Conservation (phyloP, 1,140 invertebrate genomes). For the Neodiprion lecontei region DNA sequence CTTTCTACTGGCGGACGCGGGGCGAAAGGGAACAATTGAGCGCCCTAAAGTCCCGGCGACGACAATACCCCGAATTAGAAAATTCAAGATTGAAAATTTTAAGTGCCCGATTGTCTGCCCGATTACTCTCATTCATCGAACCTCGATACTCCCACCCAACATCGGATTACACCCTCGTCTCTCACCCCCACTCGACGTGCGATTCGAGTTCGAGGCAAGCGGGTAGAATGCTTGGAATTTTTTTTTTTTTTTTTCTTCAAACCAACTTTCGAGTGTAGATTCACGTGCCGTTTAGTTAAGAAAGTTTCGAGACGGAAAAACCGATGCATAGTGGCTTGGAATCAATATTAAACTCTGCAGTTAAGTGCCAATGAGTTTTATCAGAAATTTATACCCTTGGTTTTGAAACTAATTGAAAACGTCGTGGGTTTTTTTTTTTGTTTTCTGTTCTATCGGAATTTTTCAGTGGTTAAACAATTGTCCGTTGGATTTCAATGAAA, state of each 20-base stretch:
- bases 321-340: too few species aligned
- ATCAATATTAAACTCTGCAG: too few species aligned
- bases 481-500: too few species aligned
- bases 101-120: background rate
- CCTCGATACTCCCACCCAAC: background rate
- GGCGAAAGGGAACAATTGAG: conserved; percentile 24
- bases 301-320: too few species aligned
- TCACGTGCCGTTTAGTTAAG: too few species aligned
- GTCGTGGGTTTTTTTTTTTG: too few species aligned
- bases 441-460: too few species aligned
- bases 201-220: background rate
- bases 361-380: too few species aligned
- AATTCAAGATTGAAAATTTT: conserved; percentile 5
- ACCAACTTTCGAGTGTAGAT: too few species aligned
- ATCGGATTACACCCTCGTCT: background rate
- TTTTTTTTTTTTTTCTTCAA: background rate
- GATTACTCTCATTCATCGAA: background rate
- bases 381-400: too few species aligned
- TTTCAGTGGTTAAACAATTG: too few species aligned
- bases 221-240: background rate
- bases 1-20: conserved; percentile 20
- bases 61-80: background rate
- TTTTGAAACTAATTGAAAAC: too few species aligned
- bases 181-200: background rate
- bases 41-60: background rate